Percentiles rank a stretch among this genome's conserved stretches.
Evolutionary conservation across 2,113 vertebrate species (phyloP).

Genomic region (Saimiri boliviensis): DNA sequence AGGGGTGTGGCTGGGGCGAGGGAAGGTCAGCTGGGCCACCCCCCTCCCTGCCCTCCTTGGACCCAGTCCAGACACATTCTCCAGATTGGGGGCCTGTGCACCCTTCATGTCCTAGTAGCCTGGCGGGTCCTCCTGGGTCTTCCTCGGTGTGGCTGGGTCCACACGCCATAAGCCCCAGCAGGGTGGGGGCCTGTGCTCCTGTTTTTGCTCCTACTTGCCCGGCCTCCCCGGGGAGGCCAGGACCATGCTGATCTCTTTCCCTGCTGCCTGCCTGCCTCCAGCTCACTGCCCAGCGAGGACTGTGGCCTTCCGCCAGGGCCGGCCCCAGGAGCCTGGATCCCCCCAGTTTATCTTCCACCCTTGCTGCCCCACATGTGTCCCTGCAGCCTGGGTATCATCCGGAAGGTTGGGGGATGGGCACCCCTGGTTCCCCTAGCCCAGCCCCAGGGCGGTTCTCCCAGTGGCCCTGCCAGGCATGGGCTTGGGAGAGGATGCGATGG

Average conservation of each 20-base stretch:
- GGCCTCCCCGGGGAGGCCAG: neutral
- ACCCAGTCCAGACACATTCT: neutral
- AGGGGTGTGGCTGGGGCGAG: neutral
- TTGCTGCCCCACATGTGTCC: neutral
- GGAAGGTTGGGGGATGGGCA: neutral
- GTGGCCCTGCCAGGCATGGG: neutral
- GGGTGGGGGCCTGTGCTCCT: neutral
- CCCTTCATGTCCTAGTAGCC: slow-evolving; percentile 81
- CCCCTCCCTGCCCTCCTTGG: neutral
- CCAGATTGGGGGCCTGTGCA: slow-evolving; percentile 67
- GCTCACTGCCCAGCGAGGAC: neutral
- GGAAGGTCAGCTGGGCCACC: neutral
- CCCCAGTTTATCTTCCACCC: neutral
- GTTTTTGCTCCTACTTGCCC: neutral
- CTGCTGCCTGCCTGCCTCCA: neutral
- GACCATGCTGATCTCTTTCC: rapidly evolving
- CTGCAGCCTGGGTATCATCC: too few relatives aligned
- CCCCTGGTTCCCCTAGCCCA: neutral
- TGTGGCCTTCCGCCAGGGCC: slow-evolving; percentile 78
- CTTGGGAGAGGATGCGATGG: neutral
- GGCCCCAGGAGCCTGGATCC: slow-evolving; percentile 74
- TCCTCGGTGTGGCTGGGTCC: neutral
- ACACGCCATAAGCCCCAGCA: neutral
- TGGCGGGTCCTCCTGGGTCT: neutral
- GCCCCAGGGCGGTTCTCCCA: neutral